Evolutionary conservation across 2,113 vertebrate genomes (phyloP), one percentile per base, ranked within the genome.

Genomic region (Amblyopsis rosae): DNA sequence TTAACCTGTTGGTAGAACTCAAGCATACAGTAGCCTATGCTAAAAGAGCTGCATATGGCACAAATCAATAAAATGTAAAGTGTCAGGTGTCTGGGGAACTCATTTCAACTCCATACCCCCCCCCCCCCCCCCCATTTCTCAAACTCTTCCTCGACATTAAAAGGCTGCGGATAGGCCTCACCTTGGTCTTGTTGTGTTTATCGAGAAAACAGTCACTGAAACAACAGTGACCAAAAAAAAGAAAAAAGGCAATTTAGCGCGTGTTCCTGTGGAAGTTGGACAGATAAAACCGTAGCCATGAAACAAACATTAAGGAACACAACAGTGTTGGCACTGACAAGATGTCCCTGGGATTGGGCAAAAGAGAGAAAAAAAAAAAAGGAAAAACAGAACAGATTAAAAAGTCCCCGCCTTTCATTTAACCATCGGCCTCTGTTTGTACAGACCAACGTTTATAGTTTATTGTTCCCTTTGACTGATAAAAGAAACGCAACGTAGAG

Each of bases 321-420:
- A 82, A 82, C 72, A 60, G 75, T 86, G 78, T 90, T 93, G 90
- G 90, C 91, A 93, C 90, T 82, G 83, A 84, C 82, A 80, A 81
- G 73, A 79, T 72, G 82, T 88, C 82, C 77, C 60, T 83, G 75
- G 72, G 65, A 77, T 73, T 56, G 66, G 87, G 75, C 55, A 63
- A 73, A 79, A 72, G 50, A 19, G 48, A 16, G 69, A 62, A 16
- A 16, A 68, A 54, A 57, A 58, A 72, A 58, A 15, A 75, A 59
- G 35, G 59, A 45, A 53, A 70, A 63, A 16, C 4, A 78, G 58
- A 72, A 67, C 47, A 49, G 64, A 62, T 62, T 55, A 78, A 56
- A 53, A 55, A 51, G 74, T 76, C 63, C 63, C 72, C 16, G 50
- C 77, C 72, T 85, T 82, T 79, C 61, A 47, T 72, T 65, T 64